phyloP scores from a whole-genome alignment of 2,113 vertebrate genomes.

The Riparia riparia region DNA sequence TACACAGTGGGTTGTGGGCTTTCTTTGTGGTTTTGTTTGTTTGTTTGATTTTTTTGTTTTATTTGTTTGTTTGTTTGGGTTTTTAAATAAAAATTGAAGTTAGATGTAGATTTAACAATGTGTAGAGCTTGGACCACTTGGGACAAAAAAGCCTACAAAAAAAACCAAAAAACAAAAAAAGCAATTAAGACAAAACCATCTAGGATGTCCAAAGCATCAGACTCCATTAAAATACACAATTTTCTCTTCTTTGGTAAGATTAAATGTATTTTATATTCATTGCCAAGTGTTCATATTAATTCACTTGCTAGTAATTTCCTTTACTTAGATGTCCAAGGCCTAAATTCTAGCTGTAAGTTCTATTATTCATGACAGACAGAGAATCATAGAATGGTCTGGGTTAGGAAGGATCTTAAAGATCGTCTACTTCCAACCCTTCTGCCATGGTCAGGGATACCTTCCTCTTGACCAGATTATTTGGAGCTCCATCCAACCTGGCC shows the following conservation, averaged over 20 bases:
- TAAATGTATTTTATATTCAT: neutral
- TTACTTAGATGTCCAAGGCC: neutral
- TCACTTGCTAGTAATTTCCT: neutral
- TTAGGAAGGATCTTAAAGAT: neutral
- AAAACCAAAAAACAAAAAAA: neutral
- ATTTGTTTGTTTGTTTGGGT: accelerated
- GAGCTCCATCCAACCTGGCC: no score
- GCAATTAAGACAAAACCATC: neutral
- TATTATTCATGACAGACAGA: neutral
- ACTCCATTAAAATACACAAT: neutral
- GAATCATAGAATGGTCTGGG: neutral
- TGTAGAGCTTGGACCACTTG: accelerated
- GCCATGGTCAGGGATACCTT: neutral
- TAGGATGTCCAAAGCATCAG: neutral
- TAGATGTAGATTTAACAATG: neutral
- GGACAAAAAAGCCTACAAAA: accelerated
- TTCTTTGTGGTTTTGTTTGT: neutral
- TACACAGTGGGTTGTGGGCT: accelerated
- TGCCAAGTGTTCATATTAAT: neutral
- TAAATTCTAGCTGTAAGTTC: neutral
- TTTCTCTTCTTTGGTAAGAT: neutral
- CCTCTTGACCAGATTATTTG: neutral
- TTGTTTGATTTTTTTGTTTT: neutral
- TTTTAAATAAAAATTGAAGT: neutral
- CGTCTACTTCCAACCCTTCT: neutral